Base-by-base conservation (phyloP, 1,140 invertebrate genomes). In the Octopus bimaculoides region DNA sequence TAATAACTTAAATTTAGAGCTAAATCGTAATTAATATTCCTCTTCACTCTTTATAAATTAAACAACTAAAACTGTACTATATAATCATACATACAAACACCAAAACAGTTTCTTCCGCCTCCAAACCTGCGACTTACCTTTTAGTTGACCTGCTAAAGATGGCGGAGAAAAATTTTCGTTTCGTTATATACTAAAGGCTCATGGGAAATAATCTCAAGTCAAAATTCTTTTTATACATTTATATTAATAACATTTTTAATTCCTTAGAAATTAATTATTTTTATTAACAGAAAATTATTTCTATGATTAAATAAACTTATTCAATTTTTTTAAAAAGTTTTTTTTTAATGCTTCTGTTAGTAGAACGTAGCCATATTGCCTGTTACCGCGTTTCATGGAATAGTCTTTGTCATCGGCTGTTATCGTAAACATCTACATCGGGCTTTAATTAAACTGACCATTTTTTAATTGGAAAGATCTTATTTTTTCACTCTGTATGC, bases 401-500 rank as follows among this genome's bases (percentile, higher is more conserved):
- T 71, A 20, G 17, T 20, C 66, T 71, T 71, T 71, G 66, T 71
- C 66, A 71, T 71, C 66, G 66, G 26, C 26, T 71, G 6, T 71
- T 71, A 71, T 71, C 66, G 5, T 6, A 6, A 6, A n/a, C 66
- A 71, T 71, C 66, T 71, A 17, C 66, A n/a, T n/a, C 26, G 17
- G 5, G 7, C 8, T 14, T 71, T 71, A n/a, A 9, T 71, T 6
- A 71, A 14, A 71, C 8, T 20, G 26, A 71, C 17, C 26, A 6
- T 71, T 71, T 14, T 14, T 20, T 20, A 20, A 71, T 71, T 71
- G 26, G 66, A 20, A 20, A 71, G 17, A 61, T 71, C 26, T 20
- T 71, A 20, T n/a, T n/a, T 71, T 71, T 71, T 71, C 66, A 17
- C 17, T 71, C 66, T 71, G 66, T 55, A 66, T 77, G 52, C 20